Evolutionary conservation across 2,888 invertebrate species (phyloP).

Genomic region (Melieria omissa): DNA sequence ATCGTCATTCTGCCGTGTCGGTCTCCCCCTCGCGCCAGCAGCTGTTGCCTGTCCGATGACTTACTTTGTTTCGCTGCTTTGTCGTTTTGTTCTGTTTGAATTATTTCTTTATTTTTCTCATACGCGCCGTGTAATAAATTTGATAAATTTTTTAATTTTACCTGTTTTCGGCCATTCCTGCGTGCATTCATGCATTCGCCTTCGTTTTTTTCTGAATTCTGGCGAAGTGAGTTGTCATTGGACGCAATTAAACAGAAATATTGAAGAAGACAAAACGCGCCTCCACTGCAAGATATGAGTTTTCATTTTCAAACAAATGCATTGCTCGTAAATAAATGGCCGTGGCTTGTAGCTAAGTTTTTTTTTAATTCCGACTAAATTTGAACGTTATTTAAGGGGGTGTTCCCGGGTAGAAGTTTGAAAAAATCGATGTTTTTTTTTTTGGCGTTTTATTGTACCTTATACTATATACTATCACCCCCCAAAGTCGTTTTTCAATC

Average conservation of each 20-base stretch:
- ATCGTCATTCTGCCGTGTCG: background rate
- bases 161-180: slow-evolving; percentile 14
- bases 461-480: too few relatives aligned
- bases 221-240: slow-evolving; percentile 16
- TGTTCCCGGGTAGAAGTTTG: too few relatives aligned
- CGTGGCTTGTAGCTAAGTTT: too few relatives aligned
- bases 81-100: slow-evolving; percentile 49
- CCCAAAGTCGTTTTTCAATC: too few relatives aligned
- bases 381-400: too few relatives aligned
- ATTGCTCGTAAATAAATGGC: too few relatives aligned
- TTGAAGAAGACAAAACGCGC: background rate
- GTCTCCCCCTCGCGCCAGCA: background rate
- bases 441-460: too few relatives aligned
- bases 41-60: background rate
- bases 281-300: too few relatives aligned
- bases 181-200: background rate
- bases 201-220: background rate
- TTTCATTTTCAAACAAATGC: too few relatives aligned
- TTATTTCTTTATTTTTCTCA: slow-evolving; percentile 57
- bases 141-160: slow-evolving; percentile 36
- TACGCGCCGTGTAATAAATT: slow-evolving; percentile 39
- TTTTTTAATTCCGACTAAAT: too few relatives aligned
- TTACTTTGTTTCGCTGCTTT: background rate
- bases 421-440: too few relatives aligned
- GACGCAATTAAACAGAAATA: slow-evolving; percentile 6